Conservation (phyloP, 2,113 vertebrate species). For the Megalops atlanticus region DNA sequence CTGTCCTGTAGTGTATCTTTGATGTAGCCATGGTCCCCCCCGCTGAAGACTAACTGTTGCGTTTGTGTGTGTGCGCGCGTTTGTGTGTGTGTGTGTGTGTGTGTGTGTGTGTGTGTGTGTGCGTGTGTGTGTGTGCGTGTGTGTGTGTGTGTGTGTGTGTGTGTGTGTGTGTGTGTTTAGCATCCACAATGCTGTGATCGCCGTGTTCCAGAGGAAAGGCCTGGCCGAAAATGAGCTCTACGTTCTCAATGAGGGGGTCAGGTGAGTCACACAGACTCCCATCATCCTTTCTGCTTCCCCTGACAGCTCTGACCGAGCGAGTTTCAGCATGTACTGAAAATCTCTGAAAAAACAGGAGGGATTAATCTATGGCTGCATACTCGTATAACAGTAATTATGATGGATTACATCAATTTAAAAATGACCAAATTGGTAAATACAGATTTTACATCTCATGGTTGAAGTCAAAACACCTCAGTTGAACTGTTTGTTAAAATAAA, state of each 20-base stretch:
- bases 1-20: background rate
- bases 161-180: constrained; percentile 63
- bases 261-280: constrained; percentile 70
- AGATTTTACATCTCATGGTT: background rate
- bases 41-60: background rate
- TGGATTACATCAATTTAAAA: background rate
- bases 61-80: constrained; percentile 21
- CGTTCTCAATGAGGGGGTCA: constrained; percentile 93
- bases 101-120: too few relatives aligned
- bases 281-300: background rate
- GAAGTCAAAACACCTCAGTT: too few relatives aligned
- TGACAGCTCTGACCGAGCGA: background rate
- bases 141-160: background rate
- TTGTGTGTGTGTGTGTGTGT: background rate
- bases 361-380: too few relatives aligned
- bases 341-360: background rate
- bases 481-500: too few relatives aligned
- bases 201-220: constrained; percentile 91
- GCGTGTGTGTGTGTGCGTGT: background rate
- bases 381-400: too few relatives aligned
- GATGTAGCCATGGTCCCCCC: background rate
- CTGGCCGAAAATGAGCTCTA: constrained; percentile 92
- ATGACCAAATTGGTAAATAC: background rate
- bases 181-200: constrained; percentile 93
- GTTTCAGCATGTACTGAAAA: too few relatives aligned